Evolutionary conservation across 2,797 vertebrate genomes (phyloP), one percentile per base, ranked within the genome.

Genomic region (Tragopan temminckii): DNA sequence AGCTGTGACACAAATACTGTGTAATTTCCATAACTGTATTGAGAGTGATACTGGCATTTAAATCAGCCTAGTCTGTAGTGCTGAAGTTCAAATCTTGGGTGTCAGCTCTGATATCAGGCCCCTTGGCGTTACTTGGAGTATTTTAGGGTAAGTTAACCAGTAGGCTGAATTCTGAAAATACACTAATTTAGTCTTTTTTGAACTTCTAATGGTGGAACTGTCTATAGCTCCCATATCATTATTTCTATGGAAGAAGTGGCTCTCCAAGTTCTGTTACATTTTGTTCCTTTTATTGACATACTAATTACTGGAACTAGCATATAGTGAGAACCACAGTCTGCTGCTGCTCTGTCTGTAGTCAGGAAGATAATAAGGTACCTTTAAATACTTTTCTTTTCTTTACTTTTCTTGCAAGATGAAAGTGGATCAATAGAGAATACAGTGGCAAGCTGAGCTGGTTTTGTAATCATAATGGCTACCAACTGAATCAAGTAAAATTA

Each of bases 401-500:
- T 76, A 48, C 12, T 3, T 5, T 4, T 72, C 46, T 71, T 69
- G 35, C 9, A 31, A 78, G 59, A 89, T 43, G 45, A 61, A 88
- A 70, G 42, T 62, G 55, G 57, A 95, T 93, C 80, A 40, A 83
- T 57, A 80, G 43, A 93, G 61, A 88, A 74, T 71, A 87, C 88
- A 69, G 11, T 25, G 68, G 61, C 66, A 87, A 94, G 69, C n/a
- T 1, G 8, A 87, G 75, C 33, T 80, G 48, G 9, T 92, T 93
- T 96, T 94, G 66, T 91, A 72, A 64, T 89, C 59, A 16, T 64
- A 95, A 89, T 80, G 21, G 38, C 55, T 88, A 74, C n/a, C 46
- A 45, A 42, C 80, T 90, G 72, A 90, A 93, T 68, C 71, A 52
- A 33, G 58, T 84, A 75, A 82, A 91, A 96, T 80, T 82, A 85